Conservation (phyloP, 2,888 invertebrate species). For the Oscheius sp. region DNA sequence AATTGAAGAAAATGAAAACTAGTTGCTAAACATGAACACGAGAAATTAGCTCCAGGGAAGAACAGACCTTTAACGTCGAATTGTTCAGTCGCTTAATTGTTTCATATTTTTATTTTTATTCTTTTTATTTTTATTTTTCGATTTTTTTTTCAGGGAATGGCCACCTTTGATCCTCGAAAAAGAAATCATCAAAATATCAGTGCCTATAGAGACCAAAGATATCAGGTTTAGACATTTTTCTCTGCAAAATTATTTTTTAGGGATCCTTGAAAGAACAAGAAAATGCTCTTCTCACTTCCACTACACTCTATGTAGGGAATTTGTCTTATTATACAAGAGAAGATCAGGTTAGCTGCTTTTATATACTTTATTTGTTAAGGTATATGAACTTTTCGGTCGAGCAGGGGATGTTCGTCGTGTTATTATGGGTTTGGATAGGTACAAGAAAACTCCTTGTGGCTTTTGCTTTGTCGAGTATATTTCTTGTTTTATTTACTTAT, state of each 20-base stretch:
- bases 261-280: slow-evolving; percentile 74
- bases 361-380: slow-evolving; percentile 68
- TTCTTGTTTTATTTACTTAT: slow-evolving; percentile 28
- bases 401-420: slow-evolving; percentile 92
- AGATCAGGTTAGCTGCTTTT: slow-evolving; percentile 74
- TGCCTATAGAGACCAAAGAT: slow-evolving; percentile 67
- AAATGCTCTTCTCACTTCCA: slow-evolving; percentile 79
- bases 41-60: not conserved
- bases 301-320: slow-evolving; percentile 95
- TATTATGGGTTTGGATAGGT: slow-evolving; percentile 96
- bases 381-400: slow-evolving; percentile 92
- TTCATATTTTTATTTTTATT: not conserved
- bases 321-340: slow-evolving; percentile 97
- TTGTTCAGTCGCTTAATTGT: not conserved
- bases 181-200: slow-evolving; percentile 49
- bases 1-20: not conserved
- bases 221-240: slow-evolving; percentile 42
- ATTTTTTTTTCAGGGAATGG: slow-evolving; percentile 33
- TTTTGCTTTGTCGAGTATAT: slow-evolving; percentile 94
- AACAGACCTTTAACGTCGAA: not conserved
- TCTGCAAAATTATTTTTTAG: slow-evolving; percentile 36
- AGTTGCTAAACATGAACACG: not conserved
- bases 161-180: slow-evolving; percentile 46
- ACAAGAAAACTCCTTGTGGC: slow-evolving; percentile 97
- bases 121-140: not conserved